Percentiles rank a stretch among this genome's conserved stretches.
phyloP scores from a whole-genome alignment of 2,113 vertebrate genomes.

The Thamnophis sirtalis region DNA sequence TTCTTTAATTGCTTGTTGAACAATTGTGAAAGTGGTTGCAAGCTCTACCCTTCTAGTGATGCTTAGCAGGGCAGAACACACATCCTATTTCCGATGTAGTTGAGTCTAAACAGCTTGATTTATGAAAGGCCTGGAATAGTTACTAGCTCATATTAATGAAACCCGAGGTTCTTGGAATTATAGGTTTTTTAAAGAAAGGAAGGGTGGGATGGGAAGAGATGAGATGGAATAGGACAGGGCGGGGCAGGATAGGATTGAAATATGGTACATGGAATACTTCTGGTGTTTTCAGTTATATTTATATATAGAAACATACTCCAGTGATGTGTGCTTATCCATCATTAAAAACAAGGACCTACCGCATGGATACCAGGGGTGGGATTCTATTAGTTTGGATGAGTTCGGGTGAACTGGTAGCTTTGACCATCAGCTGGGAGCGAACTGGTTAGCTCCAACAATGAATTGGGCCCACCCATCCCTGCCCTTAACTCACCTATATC shows the following conservation, averaged over 20 bases:
- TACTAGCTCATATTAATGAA: constrained; percentile 38
- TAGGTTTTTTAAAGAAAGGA: not conserved
- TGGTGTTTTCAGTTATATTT: not conserved
- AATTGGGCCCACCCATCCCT: too few relatives aligned
- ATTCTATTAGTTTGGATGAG: too few relatives aligned
- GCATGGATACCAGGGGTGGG: not conserved
- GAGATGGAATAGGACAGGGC: accelerated
- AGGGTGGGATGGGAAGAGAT: not conserved
- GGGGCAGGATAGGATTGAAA: too few relatives aligned
- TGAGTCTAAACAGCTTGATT: constrained; percentile 45
- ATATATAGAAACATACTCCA: not conserved
- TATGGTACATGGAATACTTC: not conserved
- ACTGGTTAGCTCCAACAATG: too few relatives aligned
- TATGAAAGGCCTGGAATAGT: constrained; percentile 37
- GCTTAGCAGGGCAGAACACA: constrained; percentile 40
- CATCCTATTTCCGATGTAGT: constrained; percentile 28
- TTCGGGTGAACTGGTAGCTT: too few relatives aligned
- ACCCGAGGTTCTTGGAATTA: constrained; percentile 25
- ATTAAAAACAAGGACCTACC: not conserved
- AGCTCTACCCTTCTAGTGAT: constrained; percentile 52
- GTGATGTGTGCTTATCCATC: not conserved
- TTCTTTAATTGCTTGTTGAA: constrained; percentile 67
- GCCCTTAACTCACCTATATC: too few relatives aligned
- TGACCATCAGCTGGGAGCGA: too few relatives aligned
- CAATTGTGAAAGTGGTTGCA: constrained; percentile 58